These are phyloP conservation scores for Ptiloglossa arizonensis DNA, from an alignment of 1,140 invertebrate genomes.

Conservation along the genomic window DNA sequence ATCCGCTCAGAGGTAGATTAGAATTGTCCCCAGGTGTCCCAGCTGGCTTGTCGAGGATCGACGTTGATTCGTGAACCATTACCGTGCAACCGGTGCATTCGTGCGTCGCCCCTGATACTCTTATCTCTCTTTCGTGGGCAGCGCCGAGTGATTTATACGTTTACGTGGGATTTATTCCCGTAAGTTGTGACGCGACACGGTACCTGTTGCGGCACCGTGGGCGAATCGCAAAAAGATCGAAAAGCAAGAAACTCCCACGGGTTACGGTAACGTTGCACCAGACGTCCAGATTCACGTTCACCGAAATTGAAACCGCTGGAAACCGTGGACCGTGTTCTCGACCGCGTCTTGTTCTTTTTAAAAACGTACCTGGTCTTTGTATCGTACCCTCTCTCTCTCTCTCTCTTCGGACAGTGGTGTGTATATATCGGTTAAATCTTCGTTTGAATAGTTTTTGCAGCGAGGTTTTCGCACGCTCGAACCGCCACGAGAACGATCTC, in stretches of 20 bases:
- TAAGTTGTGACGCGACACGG: not conserved
- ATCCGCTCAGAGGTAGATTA: constrained; percentile 52
- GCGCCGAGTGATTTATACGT: constrained; percentile 22
- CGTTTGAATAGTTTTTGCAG: too few relatives aligned
- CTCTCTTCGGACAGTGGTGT: too few relatives aligned
- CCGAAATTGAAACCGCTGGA: too few relatives aligned
- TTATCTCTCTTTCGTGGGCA: constrained; percentile 1
- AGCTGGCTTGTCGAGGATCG: not conserved
- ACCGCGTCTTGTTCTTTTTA: too few relatives aligned
- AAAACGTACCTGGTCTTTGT: too few relatives aligned
- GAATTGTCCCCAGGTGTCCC: constrained; percentile 41
- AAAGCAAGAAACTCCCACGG: not conserved
- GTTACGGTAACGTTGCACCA: not conserved
- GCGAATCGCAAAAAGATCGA: constrained; percentile 5
- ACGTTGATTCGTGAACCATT: constrained; percentile 51
- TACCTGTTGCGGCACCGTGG: constrained; percentile 26
- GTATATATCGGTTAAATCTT: constrained; percentile 26
- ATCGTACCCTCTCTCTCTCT: too few relatives aligned
- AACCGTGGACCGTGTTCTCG: too few relatives aligned
- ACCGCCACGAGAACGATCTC: constrained; percentile 18
- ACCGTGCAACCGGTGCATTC: not conserved
- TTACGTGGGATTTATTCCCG: constrained; percentile 19
- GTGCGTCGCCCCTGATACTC: not conserved
- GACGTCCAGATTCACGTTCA: too few relatives aligned
- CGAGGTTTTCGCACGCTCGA: constrained; percentile 9